Evolutionary conservation across 1,140 invertebrate species (phyloP), one percentile per base, ranked within the genome.

Genomic region (Drosophila lowei): DNA sequence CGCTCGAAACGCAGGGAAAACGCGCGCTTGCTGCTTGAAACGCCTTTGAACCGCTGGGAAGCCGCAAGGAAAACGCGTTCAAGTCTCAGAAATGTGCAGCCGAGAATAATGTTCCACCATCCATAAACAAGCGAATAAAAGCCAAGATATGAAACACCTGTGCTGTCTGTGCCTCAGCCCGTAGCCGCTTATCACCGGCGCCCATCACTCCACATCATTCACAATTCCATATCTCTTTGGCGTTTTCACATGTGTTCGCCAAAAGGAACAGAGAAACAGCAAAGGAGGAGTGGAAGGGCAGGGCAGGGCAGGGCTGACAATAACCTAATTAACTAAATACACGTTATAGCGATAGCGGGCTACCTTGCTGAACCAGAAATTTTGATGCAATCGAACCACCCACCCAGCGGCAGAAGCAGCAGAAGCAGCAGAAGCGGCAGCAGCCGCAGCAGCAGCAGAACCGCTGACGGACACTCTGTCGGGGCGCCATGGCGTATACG

Each of bases 401-500:
- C 63, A 72, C 13, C 30, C 21, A 43, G 11, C 62, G 34, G 38
- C 28, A 6, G 52, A 41, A 44, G 42, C 58, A 41, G 15, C n/a
- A 46, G 16, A 11, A 15, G 15, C n/a, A 18, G n/a, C n/a, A n/a
- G n/a, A n/a, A n/a, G n/a, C n/a, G n/a, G n/a, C 5, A 44, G 23
- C 8, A 13, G 3, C 38, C 2, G 8, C 53, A 28, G 18, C 8
- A 8, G 18, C 34, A n/a, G 21, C 47, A 30, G 30, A 34, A 47
- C 59, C 48, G 43, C 28, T 43, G 16, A 11, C 48, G 59, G 49
- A 54, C 60, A 61, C 58, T 47, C 41, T 60, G 25, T 3, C 21
- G 34, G 18, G 49, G 63, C 77, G 77, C 85, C 83, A 77, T 78
- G 83, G 77, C 81, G 83, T 86, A 86, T 86, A 86, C 81, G 81